phyloP scores from a whole-genome alignment of 1,140 invertebrate genomes.

The Berghia stephanieae region DNA sequence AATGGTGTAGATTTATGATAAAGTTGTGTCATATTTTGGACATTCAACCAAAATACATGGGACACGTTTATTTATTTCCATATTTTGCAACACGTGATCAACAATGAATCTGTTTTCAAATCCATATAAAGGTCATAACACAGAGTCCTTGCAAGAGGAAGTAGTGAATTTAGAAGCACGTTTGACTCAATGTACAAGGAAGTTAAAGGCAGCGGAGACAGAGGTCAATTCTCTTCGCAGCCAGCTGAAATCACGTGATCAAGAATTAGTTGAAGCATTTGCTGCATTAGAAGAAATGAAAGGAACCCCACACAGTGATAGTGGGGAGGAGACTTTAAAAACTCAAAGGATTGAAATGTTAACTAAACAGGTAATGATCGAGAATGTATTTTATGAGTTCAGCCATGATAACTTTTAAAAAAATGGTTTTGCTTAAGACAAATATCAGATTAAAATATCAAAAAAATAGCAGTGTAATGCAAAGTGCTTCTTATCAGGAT shows the following conservation, averaged over 20 bases:
- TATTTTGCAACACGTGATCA: not conserved
- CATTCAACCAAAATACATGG: too few species aligned
- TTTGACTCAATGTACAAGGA: conserved; percentile 75
- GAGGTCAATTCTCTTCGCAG: conserved; percentile 62
- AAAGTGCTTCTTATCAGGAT: not conserved
- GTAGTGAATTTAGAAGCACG: conserved; percentile 44
- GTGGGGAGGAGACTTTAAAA: conserved; percentile 39
- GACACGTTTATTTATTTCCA: not conserved
- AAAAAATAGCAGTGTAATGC: not conserved
- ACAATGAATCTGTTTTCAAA: not conserved
- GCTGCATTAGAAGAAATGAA: conserved; percentile 44
- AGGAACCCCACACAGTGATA: conserved; percentile 21
- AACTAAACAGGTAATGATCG: conserved; percentile 42
- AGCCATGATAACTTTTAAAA: not conserved
- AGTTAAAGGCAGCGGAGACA: conserved; percentile 81
- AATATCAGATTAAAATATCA: not conserved
- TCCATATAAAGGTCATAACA: conserved; percentile 33
- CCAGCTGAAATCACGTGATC: conserved; percentile 56
- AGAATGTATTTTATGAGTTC: not conserved
- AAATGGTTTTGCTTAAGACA: not conserved
- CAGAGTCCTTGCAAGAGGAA: conserved; percentile 40
- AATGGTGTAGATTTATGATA: too few species aligned
- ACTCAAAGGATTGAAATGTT: conserved; percentile 54
- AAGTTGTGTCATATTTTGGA: too few species aligned
- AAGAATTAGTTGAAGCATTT: conserved; percentile 47